Percentiles rank a stretch among this genome's conserved stretches.
Conservation (phyloP, 2,797 vertebrate species). For the Falco novaeseelandiae region DNA sequence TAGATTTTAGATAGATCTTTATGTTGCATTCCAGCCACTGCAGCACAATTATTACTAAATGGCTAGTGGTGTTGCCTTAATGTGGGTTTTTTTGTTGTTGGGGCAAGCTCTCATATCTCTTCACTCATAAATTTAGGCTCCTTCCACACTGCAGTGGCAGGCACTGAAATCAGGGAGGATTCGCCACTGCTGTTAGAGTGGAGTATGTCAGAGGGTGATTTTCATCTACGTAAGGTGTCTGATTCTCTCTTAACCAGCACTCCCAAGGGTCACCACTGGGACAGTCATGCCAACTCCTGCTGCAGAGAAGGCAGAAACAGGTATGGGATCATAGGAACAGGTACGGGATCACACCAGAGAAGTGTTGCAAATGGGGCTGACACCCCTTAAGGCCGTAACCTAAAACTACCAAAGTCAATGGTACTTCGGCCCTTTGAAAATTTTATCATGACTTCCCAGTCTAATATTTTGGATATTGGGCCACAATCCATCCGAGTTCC, state of each 20-base stretch:
- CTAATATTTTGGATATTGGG: neutral
- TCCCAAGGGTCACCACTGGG: neutral
- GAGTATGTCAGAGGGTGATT: neutral
- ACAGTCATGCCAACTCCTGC: neutral
- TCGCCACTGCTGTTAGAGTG: neutral
- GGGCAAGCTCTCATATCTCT: neutral
- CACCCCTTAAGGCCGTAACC: neutral
- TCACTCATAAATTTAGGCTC: neutral
- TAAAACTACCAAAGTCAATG: neutral
- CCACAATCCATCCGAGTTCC: neutral
- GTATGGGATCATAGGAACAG: neutral
- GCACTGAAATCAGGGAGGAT: neutral
- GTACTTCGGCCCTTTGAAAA: neutral
- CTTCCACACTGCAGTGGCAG: neutral
- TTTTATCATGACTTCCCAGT: neutral
- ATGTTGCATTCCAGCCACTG: neutral
- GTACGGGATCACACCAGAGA: neutral
- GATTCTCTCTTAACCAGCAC: neutral
- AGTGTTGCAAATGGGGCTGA: neutral
- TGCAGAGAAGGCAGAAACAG: neutral
- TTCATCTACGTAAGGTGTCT: neutral
- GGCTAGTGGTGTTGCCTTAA: neutral
- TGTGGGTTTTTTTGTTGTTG: neutral
- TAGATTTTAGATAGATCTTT: neutral
- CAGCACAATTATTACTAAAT: neutral